Evolutionary conservation across 2,888 invertebrate genomes (phyloP).

Genomic region (Amiota communis): DNA sequence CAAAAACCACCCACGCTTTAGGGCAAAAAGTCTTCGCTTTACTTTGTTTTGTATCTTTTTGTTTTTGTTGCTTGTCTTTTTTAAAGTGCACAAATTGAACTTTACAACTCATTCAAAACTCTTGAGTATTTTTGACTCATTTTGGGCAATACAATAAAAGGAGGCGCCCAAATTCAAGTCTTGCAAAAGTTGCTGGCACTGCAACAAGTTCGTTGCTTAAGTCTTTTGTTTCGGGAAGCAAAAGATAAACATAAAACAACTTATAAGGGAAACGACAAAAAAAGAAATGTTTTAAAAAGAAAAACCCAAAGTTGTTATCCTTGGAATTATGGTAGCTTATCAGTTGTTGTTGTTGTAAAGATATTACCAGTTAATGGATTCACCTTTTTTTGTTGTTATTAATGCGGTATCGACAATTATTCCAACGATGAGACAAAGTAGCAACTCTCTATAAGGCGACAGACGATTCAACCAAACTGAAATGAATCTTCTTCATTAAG

Average conservation of each 20-base stretch:
- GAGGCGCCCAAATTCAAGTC: background rate
- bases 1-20: constrained; percentile 18
- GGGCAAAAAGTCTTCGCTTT: background rate
- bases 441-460: too few species aligned
- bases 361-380: too few species aligned
- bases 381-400: background rate
- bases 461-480: too few species aligned
- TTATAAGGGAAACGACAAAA: constrained; percentile 12
- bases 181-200: background rate
- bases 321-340: constrained; percentile 46
- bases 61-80: background rate
- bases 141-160: background rate
- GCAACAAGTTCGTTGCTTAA: constrained; percentile 16
- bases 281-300: background rate
- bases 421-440: background rate
- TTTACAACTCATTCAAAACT: background rate
- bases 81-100: background rate
- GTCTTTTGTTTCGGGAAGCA: constrained; percentile 19
- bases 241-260: background rate
- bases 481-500: too few species aligned
- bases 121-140: background rate
- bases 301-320: constrained; percentile 52
- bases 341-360: too few species aligned
- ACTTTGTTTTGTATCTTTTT: background rate
- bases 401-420: constrained; percentile 38